Evolutionary conservation across 1,140 invertebrate genomes (phyloP).

Genomic region (Calephelis virginiensis): DNA sequence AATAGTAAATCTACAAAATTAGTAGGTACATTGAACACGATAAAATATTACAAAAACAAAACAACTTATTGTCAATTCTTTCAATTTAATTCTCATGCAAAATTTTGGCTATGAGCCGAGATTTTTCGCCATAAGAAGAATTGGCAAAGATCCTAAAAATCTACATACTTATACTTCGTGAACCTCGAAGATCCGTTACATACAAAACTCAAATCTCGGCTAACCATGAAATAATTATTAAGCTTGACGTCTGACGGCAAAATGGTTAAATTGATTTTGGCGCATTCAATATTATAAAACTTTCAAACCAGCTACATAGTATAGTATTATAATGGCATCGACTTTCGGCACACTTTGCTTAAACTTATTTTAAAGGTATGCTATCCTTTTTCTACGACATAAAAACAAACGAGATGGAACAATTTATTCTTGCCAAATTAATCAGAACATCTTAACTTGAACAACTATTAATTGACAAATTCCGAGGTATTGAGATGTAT

Average conservation of each 20-base stretch:
- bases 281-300: not conserved
- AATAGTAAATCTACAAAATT: not conserved
- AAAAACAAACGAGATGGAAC: too few species aligned
- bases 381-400: too few species aligned
- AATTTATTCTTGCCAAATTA: too few species aligned
- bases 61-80: not conserved
- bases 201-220: not conserved
- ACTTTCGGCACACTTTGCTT: too few species aligned
- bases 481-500: too few species aligned
- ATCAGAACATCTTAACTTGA: too few species aligned
- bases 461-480: too few species aligned
- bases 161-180: not conserved
- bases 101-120: slow-evolving; percentile 31
- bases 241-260: too few species aligned
- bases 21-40: not conserved
- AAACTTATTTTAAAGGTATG: too few species aligned
- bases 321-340: not conserved
- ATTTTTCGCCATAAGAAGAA: slow-evolving; percentile 29
- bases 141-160: slow-evolving; percentile 30
- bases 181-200: slow-evolving; percentile 2
- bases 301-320: not conserved
- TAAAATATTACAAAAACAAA: not conserved
- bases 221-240: too few species aligned
- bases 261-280: not conserved
- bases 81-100: slow-evolving; percentile 23